Evolutionary conservation across 1,140 invertebrate species (phyloP).

Genomic region (Diplogasteroides magnus): DNA sequence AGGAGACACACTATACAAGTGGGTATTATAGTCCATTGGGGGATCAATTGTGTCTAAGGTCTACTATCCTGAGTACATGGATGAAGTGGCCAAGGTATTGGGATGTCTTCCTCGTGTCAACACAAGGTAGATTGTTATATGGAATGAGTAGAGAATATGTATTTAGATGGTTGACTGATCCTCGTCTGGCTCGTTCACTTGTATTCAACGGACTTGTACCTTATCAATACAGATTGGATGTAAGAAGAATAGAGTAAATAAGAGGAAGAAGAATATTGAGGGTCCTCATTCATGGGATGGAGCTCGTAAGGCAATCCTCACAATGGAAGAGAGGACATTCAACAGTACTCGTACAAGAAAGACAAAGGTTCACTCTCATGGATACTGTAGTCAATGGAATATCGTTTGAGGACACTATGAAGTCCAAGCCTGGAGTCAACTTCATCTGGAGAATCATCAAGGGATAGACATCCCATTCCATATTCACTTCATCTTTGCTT

Average conservation of each 20-base stretch:
- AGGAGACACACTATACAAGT: conserved; percentile 57
- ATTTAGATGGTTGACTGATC: conserved; percentile 41
- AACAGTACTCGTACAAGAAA: conserved; percentile 33
- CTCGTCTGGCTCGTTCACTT: conserved; percentile 25
- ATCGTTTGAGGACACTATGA: neutral
- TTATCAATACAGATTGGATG: conserved; percentile 39
- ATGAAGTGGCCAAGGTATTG: conserved; percentile 56
- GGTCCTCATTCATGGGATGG: conserved; percentile 32
- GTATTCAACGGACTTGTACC: conserved; percentile 36
- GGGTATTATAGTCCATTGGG: neutral
- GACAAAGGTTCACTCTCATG: neutral
- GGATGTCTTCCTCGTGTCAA: conserved; percentile 50
- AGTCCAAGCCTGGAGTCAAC: neutral
- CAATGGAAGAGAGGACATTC: conserved; percentile 37
- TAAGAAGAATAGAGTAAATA: conserved; percentile 12
- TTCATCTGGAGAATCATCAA: neutral
- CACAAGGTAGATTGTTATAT: neutral
- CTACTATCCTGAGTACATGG: conserved; percentile 56
- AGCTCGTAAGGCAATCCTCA: conserved; percentile 32
- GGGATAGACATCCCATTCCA: neutral
- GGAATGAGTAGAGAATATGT: too few relatives aligned
- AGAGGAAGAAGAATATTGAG: conserved; percentile 11
- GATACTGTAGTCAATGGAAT: neutral
- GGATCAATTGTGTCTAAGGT: conserved; percentile 39
- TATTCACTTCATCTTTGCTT: too few relatives aligned